Percentiles rank a stretch among this genome's conserved stretches.
Conservation (phyloP, 2,113 vertebrate genomes). For the Camelus bactrianus region DNA sequence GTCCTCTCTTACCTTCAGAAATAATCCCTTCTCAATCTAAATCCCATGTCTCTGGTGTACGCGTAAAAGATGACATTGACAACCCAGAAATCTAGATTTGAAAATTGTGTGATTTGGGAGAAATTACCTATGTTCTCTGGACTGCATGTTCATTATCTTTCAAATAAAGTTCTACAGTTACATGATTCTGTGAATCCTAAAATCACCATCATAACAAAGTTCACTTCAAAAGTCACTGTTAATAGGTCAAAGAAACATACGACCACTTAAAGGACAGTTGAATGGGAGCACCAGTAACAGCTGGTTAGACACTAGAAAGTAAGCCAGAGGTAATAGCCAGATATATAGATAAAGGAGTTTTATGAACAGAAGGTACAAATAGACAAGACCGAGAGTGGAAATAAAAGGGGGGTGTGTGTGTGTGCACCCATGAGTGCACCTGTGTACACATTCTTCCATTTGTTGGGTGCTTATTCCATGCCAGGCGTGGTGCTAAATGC, state of each 20-base stretch:
- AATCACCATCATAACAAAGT: background rate
- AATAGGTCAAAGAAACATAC: background rate
- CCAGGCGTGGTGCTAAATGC: background rate
- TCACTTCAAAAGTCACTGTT: background rate
- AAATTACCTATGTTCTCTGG: background rate
- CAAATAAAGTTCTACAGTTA: constrained; percentile 6
- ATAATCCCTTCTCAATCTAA: background rate
- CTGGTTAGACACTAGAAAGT: background rate
- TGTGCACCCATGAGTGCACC: fast-evolving
- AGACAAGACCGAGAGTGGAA: background rate
- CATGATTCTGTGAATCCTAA: constrained; percentile 14
- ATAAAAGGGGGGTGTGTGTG: background rate
- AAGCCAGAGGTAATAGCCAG: background rate
- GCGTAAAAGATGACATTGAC: background rate
- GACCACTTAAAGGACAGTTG: background rate
- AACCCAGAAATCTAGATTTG: background rate
- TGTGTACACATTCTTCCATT: background rate
- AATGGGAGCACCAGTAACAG: background rate
- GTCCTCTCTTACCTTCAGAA: background rate
- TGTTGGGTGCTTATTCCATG: background rate
- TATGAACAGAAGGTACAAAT: background rate
- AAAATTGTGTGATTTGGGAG: background rate
- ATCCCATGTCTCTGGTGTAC: background rate
- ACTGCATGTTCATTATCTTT: background rate
- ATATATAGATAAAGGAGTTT: background rate